These are phyloP conservation scores for Cepaea hortensis DNA, from an alignment of 2,888 invertebrate species.

Conservation along the genomic window DNA sequence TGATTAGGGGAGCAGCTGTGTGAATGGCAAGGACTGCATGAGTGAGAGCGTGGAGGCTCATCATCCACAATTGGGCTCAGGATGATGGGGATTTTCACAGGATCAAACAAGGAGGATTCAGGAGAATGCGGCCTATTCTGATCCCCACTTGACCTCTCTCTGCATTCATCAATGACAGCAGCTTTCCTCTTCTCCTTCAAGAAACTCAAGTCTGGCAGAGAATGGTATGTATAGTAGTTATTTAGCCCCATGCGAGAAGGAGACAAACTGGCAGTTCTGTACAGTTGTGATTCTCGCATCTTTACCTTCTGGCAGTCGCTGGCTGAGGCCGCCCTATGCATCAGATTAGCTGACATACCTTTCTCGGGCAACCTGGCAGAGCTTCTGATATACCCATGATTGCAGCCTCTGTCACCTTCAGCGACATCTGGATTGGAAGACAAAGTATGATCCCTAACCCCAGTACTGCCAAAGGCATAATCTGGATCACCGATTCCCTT, in stretches of 20 bases:
- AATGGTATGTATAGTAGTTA: conserved; percentile 63
- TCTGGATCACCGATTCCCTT: neutral
- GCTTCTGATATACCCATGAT: conserved; percentile 4
- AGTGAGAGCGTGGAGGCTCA: conserved; percentile 50
- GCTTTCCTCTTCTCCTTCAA: conserved; percentile 48
- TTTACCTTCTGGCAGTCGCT: conserved; percentile 38
- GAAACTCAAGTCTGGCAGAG: conserved; percentile 69
- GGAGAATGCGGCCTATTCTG: conserved; percentile 26
- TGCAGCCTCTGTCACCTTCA: neutral
- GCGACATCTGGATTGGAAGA: neutral
- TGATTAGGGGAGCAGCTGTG: conserved; percentile 52
- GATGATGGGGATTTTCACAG: conserved; percentile 59
- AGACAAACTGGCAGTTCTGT: conserved; percentile 53
- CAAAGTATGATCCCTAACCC: neutral
- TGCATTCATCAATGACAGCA: neutral
- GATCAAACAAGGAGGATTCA: conserved; percentile 64
- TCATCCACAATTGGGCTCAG: conserved; percentile 54
- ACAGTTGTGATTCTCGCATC: conserved; percentile 19
- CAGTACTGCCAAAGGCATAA: neutral
- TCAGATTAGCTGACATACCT: conserved; percentile 17
- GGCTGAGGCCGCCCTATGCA: conserved; percentile 48
- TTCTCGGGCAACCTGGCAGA: conserved; percentile 23
- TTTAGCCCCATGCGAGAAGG: conserved; percentile 58
- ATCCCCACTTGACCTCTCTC: neutral
- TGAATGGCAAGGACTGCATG: conserved; percentile 57